A percentile compares a stretch with the other conserved stretches of the same genome.
Evolutionary conservation across 1,140 invertebrate species (phyloP).

Genomic region (Nebria ingens): DNA sequence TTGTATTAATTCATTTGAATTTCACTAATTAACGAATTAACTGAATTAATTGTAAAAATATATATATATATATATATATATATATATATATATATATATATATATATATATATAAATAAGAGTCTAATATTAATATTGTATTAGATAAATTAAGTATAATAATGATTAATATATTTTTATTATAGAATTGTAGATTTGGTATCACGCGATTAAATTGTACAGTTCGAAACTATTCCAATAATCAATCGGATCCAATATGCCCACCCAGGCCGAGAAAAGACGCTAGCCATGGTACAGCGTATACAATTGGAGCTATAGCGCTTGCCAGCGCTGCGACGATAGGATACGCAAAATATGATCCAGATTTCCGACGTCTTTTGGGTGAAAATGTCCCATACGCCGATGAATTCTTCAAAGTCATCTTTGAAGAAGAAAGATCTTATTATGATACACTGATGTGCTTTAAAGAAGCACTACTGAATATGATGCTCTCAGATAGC

Average conservation of each 20-base stretch:
- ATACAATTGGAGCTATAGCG: slow-evolving; percentile 32
- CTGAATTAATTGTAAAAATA: too few relatives aligned
- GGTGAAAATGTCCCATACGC: slow-evolving; percentile 55
- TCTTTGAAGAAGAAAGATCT: slow-evolving; percentile 54
- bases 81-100: too few relatives aligned
- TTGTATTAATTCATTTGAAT: too few relatives aligned
- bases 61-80: too few relatives aligned
- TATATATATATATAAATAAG: too few relatives aligned
- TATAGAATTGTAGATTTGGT: neutral
- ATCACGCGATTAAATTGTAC: slow-evolving; percentile 10
- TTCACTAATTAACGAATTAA: too few relatives aligned
- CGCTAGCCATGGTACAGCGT: slow-evolving; percentile 24
- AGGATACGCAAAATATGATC: slow-evolving; percentile 57
- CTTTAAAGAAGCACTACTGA: slow-evolving; percentile 22
- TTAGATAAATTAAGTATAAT: too few relatives aligned
- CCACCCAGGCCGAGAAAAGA: slow-evolving; percentile 18
- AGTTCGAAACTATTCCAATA: slow-evolving; percentile 15
- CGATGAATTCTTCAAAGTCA: slow-evolving; percentile 51
- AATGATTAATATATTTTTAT: too few relatives aligned
- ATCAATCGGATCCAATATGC: slow-evolving; percentile 16
- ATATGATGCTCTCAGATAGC: slow-evolving; percentile 29
- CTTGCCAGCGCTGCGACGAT: slow-evolving; percentile 45
- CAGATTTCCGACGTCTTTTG: slow-evolving; percentile 51
- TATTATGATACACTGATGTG: slow-evolving; percentile 34
- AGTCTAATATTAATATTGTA: too few relatives aligned